Conservation (phyloP, 2,888 invertebrate genomes). For the Ormyrus thymus region DNA sequence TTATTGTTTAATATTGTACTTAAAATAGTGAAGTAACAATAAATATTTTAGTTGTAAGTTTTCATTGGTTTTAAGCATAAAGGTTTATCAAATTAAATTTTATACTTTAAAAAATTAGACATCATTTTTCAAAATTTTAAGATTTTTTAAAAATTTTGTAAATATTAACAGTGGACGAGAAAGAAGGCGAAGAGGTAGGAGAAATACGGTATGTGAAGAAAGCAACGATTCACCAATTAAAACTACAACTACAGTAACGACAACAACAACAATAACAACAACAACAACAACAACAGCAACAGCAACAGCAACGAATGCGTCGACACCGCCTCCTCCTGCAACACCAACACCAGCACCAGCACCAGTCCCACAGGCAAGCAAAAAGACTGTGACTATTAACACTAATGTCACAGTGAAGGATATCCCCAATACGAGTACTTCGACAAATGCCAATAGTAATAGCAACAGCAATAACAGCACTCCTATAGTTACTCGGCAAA, state of each 20-base stretch:
- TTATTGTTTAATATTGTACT: too few relatives aligned
- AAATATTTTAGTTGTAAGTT: too few relatives aligned
- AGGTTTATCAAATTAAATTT: too few relatives aligned
- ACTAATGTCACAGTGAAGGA: constrained; percentile 37
- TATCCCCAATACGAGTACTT: constrained; percentile 2
- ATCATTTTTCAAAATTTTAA: neutral
- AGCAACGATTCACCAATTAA: constrained; percentile 58
- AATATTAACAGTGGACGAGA: constrained; percentile 68
- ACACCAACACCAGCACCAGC: constrained; percentile 60
- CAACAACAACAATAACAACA: constrained; percentile 57
- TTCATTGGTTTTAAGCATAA: too few relatives aligned
- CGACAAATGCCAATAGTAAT: neutral
- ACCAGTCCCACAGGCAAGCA: constrained; percentile 43
- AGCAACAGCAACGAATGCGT: neutral
- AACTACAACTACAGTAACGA: constrained; percentile 58
- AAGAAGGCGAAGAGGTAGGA: constrained; percentile 74
- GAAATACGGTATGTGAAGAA: constrained; percentile 72
- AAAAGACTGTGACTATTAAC: constrained; percentile 41
- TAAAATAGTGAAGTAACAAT: too few relatives aligned
- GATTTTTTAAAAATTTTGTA: constrained; percentile 4
- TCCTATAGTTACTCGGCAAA: constrained; percentile 56
- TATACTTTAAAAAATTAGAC: too few relatives aligned
- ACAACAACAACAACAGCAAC: constrained; percentile 63
- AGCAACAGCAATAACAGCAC: constrained; percentile 31
- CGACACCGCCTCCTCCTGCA: constrained; percentile 45